These are phyloP conservation scores for Brachionus sp. DNA, from an alignment of 1,140 invertebrate species.

Conservation along the genomic window DNA sequence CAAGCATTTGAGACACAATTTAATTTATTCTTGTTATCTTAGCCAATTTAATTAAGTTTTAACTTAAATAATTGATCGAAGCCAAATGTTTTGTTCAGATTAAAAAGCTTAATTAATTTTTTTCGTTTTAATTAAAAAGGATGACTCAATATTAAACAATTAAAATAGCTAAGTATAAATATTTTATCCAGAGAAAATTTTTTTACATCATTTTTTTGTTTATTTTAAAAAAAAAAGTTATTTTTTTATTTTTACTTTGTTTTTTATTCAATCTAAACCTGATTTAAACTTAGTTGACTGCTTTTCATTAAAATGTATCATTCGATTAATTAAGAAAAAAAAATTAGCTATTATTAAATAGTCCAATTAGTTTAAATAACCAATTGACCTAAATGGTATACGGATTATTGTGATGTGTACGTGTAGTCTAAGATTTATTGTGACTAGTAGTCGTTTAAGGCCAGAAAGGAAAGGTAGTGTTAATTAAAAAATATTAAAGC, in stretches of 20 bases:
- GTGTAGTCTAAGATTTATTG: too few species aligned
- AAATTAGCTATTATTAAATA: too few species aligned
- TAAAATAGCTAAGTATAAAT: background rate
- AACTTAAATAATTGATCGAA: background rate
- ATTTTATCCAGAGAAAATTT: background rate
- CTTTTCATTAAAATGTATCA: too few species aligned
- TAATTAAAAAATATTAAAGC: background rate
- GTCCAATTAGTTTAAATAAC: background rate
- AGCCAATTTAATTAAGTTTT: background rate
- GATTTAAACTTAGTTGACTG: too few species aligned
- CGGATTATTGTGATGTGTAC: too few species aligned
- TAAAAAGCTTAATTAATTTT: background rate
- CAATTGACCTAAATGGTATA: background rate
- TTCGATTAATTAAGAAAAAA: too few species aligned
- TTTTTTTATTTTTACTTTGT: too few species aligned
- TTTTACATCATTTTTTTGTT: too few species aligned
- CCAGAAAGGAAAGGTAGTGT: background rate
- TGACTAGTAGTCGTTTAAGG: background rate
- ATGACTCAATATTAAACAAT: background rate
- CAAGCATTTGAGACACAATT: background rate
- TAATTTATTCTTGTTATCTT: slow-evolving; percentile 4
- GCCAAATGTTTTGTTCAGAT: background rate
- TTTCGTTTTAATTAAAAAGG: background rate
- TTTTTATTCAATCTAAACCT: too few species aligned
- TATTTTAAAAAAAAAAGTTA: too few species aligned